Evolutionary conservation across 1,140 invertebrate genomes (phyloP).

Genomic region (Batillaria attramentaria): DNA sequence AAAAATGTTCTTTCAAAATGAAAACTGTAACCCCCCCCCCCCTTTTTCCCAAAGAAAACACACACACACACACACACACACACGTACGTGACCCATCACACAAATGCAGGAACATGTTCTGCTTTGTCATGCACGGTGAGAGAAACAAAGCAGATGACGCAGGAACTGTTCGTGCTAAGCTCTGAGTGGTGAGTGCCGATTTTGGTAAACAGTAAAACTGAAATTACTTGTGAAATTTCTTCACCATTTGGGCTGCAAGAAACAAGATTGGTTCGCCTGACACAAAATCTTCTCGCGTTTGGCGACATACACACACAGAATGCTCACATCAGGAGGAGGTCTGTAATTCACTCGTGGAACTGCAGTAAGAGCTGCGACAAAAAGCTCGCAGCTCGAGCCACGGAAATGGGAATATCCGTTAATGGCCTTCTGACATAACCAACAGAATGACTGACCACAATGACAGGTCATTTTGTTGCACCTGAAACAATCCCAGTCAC

Average conservation of each 20-base stretch:
- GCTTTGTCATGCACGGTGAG: no score
- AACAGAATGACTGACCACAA: slow-evolving; percentile 51
- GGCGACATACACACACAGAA: neutral
- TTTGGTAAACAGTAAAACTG: no score
- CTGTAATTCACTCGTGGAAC: neutral
- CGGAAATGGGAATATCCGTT: slow-evolving; percentile 50
- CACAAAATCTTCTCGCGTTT: neutral
- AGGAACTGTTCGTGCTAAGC: no score
- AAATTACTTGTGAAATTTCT: no score
- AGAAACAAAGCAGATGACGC: no score
- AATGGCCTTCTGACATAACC: slow-evolving; percentile 47
- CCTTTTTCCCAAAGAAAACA: no score
- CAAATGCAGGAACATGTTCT: no score
- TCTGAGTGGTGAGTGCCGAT: no score
- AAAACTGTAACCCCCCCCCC: no score
- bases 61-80: slow-evolving; percentile 10
- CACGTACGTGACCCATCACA: neutral
- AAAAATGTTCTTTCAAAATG: no score
- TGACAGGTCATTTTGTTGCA: slow-evolving; percentile 59
- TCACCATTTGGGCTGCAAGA: no score
- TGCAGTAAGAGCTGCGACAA: neutral
- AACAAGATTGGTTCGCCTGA: no score
- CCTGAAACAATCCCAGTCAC: slow-evolving; percentile 36
- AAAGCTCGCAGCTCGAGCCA: slow-evolving; percentile 3
- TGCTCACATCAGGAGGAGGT: slow-evolving; percentile 33